Percentiles rank a stretch among this genome's conserved stretches.
phyloP scores from a whole-genome alignment of 1,140 invertebrate species.

The Oedothorax gibbosus region DNA sequence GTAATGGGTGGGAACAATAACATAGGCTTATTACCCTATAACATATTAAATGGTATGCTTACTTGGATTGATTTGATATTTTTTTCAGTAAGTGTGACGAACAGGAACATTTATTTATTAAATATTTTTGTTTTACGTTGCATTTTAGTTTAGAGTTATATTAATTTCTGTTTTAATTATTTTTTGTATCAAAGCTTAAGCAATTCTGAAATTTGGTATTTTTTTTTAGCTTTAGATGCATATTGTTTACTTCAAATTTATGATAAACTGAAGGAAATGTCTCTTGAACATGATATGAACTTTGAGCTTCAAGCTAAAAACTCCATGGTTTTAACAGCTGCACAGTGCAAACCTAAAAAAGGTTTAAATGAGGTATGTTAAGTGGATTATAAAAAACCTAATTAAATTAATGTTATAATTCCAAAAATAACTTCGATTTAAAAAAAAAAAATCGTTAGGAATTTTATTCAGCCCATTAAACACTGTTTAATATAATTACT shows the following conservation, averaged over 20 bases:
- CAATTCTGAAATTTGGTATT: not conserved
- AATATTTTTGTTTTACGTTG: not conserved
- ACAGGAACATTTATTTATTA: not conserved
- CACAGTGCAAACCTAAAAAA: conserved; percentile 34
- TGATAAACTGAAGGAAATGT: conserved; percentile 22
- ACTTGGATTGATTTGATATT: not conserved
- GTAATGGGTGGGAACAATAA: no score
- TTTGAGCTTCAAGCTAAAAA: conserved; percentile 43
- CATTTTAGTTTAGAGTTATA: not conserved
- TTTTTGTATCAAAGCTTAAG: not conserved
- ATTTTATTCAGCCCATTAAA: no score
- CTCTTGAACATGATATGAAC: conserved; percentile 36
- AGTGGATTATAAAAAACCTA: no score
- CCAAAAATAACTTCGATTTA: no score
- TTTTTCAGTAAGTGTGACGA: not conserved
- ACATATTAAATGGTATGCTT: no score
- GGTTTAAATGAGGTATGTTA: conserved; percentile 9
- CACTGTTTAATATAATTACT: no score
- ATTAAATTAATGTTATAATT: no score
- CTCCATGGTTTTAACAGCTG: conserved; percentile 33
- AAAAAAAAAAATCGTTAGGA: no score
- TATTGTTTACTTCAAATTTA: conserved; percentile 42
- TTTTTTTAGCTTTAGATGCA: conserved; percentile 42
- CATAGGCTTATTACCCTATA: no score
- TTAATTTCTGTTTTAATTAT: no score